Evolutionary conservation across 2,113 vertebrate species (phyloP), one percentile per base, ranked within the genome.

Genomic region (Myxocyprinus asiaticus): DNA sequence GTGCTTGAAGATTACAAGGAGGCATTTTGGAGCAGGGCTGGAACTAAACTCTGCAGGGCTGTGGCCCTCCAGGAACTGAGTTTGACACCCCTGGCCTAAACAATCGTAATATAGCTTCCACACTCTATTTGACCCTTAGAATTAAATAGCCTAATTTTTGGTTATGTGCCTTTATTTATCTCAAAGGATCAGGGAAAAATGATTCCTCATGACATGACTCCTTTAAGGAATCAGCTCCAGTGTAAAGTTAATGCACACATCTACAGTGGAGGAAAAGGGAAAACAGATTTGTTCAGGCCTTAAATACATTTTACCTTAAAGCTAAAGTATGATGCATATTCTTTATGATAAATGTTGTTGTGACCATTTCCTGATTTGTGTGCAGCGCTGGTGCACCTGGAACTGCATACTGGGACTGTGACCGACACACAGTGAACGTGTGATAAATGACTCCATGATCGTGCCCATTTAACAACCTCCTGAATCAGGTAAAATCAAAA

Each of bases 391-490:
- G 87, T 82, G 79, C 91, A 92, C 90, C 88, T 91, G 91, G 89
- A 83, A 69, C 86, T 76, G 85, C 82, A 84, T 3, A 9, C 84
- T 63, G 80, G 87, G 84, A 87, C 71, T 81, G 79, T 86, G 88
- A 88, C 85, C 82, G 14, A 48, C 84, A 82, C 69, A 45, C 75
- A 75, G 84, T 81, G 83, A 89, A 87, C 86, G 61, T 74, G 81
- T 89, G 88, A 92, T 91, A 85, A 85, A 91, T 90, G 81, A 69
- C 76, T 67, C 77, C 80, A 86, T 90, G 90, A 92, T 88, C 88
- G 88, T 91, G 88, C 90, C 76, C 89, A 92, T 80, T 85, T 86
- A 67, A 22, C 8, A 58, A 67, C 77, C 67, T 62, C 65, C 45
- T 82, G 81, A 82, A 86, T 86, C 84, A 62, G 84, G 80, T 67